Conservation (phyloP, 2,888 invertebrate species). For the Dolomedes plantarius region DNA sequence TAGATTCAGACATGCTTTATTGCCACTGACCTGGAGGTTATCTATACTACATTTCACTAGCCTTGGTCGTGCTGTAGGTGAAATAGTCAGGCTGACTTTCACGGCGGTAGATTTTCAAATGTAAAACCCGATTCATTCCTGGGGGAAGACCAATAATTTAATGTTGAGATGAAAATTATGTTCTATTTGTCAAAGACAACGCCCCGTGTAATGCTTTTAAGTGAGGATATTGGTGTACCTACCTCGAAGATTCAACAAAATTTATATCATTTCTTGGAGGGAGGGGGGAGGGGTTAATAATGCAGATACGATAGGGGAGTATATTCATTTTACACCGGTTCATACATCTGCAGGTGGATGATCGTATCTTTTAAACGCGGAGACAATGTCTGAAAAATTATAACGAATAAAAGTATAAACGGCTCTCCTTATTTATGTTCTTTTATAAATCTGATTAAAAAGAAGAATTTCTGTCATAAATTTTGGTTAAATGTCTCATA, state of each 20-base stretch:
- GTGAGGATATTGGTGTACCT: not conserved
- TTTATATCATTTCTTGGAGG: no score
- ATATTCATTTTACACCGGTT: no score
- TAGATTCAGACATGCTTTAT: conserved; percentile 66
- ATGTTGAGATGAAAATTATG: conserved; percentile 15
- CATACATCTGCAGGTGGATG: no score
- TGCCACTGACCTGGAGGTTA: conserved; percentile 53
- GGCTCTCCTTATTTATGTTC: no score
- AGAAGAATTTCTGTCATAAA: no score
- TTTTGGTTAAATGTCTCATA: no score
- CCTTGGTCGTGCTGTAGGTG: not conserved
- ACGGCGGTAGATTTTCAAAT: conserved; percentile 22
- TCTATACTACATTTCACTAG: conserved; percentile 53
- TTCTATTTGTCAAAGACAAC: conserved; percentile 55
- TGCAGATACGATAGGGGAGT: no score
- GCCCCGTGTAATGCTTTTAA: conserved; percentile 25
- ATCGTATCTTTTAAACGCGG: no score
- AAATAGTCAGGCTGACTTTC: conserved; percentile 1
- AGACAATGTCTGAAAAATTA: no score
- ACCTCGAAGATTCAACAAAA: no score
- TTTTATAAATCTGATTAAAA: no score
- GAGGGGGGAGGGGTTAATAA: not conserved
- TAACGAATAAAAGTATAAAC: no score
- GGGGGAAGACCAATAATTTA: not conserved
- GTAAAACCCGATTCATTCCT: not conserved